Conservation (phyloP, 2,113 vertebrate species). For the Indicator maculatus region DNA sequence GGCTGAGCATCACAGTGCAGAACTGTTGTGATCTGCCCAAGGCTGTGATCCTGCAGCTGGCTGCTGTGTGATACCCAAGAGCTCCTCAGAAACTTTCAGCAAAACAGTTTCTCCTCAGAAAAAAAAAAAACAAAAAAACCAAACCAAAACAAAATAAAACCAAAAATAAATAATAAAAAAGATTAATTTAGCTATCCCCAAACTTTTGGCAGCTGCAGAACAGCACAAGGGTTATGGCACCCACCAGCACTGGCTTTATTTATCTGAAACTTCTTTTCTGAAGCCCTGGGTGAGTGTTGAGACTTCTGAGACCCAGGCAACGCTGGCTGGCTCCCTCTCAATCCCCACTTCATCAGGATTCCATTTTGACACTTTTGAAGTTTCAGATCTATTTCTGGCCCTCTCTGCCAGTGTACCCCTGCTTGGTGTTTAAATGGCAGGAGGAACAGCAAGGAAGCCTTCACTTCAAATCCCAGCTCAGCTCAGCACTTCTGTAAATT, state of each 20-base stretch:
- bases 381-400: slow-evolving; percentile 22
- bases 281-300: background rate
- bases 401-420: background rate
- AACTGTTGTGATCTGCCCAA: background rate
- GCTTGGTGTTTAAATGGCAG: slow-evolving; percentile 7
- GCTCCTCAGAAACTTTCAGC: background rate
- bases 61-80: background rate
- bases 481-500: slow-evolving; percentile 34
- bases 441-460: slow-evolving; percentile 15
- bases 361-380: background rate
- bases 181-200: background rate
- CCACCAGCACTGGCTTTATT: background rate
- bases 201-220: background rate
- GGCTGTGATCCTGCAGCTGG: background rate
- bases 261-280: background rate
- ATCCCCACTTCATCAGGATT: background rate
- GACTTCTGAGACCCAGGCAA: background rate
- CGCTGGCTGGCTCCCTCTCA: background rate
- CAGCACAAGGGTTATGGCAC: background rate
- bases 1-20: background rate
- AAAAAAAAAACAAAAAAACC: too few relatives aligned
- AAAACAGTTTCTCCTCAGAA: slow-evolving; percentile 1
- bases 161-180: background rate
- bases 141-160: too few relatives aligned
- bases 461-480: slow-evolving; percentile 3